phyloP scores from a whole-genome alignment of 2,888 invertebrate genomes.

The Salticus scenicus region DNA sequence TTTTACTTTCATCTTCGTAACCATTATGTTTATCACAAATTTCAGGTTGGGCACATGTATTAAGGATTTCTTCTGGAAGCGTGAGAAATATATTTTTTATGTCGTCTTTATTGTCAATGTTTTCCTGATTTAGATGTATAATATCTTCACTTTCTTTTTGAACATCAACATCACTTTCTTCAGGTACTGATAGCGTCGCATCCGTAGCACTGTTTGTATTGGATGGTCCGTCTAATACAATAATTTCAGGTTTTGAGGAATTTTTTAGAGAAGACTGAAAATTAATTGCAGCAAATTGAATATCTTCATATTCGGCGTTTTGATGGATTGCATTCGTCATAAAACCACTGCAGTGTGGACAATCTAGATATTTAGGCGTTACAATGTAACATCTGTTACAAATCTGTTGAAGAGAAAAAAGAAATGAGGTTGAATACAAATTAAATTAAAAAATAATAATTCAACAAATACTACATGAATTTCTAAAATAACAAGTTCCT shows the following conservation, averaged over 20 bases:
- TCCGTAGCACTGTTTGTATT: no score
- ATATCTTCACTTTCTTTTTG: no score
- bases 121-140: no score
- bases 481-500: not conserved
- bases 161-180: no score
- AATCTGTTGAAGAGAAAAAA: conserved; percentile 7
- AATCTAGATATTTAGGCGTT: conserved; percentile 24
- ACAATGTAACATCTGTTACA: conserved; percentile 49
- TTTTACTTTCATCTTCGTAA: no score
- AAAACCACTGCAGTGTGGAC: conserved; percentile 27
- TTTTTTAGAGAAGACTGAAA: not conserved
- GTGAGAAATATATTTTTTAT: no score
- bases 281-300: not conserved
- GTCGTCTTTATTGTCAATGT: no score
- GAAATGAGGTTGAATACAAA: no score
- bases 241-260: conserved; percentile 10
- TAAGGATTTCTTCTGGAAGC: no score
- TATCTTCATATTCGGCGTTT: not conserved
- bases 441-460: not conserved
- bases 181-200: no score
- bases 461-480: not conserved
- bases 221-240: not conserved
- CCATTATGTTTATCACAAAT: no score
- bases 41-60: no score
- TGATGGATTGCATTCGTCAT: not conserved